Percentiles rank a stretch among this genome's conserved stretches.
Conservation (phyloP, 2,797 vertebrate genomes). For the Tarsius wallacei region DNA sequence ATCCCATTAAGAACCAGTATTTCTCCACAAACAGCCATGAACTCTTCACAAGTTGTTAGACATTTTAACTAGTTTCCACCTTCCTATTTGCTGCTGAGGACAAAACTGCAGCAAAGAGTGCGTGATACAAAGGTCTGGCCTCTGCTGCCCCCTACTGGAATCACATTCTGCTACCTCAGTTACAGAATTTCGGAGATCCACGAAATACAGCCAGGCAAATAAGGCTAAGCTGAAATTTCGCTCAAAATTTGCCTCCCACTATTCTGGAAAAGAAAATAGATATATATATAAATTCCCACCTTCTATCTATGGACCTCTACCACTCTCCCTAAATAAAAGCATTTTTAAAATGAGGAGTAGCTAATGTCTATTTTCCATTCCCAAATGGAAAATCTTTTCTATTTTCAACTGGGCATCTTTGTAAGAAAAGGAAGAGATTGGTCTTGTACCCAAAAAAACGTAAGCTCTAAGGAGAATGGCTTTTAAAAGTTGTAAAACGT, state of each 20-base stretch:
- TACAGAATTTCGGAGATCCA: slow-evolving; percentile 17
- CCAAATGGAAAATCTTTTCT: not conserved
- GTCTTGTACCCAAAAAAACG: not conserved
- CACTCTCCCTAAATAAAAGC: not conserved
- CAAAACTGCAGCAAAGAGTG: not conserved
- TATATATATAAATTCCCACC: not conserved
- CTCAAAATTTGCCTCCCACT: not conserved
- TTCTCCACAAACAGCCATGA: slow-evolving; percentile 60
- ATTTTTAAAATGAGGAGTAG: not conserved
- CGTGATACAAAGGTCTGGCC: slow-evolving; percentile 75
- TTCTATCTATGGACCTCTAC: not conserved
- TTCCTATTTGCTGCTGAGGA: not conserved
- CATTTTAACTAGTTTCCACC: slow-evolving; percentile 63
- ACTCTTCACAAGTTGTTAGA: slow-evolving; percentile 63
- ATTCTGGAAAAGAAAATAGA: not conserved
- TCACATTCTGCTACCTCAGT: slow-evolving; percentile 59
- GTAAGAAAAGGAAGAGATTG: slow-evolving; percentile 30
- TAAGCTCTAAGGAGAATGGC: not conserved
- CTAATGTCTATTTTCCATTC: not conserved
- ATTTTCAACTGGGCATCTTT: slow-evolving; percentile 57
- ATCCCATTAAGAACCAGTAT: slow-evolving; percentile 40
- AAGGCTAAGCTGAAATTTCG: not conserved
- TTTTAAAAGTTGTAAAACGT: not conserved
- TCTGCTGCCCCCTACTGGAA: slow-evolving; percentile 92
- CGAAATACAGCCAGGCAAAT: not conserved